phyloP scores from a whole-genome alignment of 2,888 invertebrate genomes.

The Pyrocoelia pectoralis region DNA sequence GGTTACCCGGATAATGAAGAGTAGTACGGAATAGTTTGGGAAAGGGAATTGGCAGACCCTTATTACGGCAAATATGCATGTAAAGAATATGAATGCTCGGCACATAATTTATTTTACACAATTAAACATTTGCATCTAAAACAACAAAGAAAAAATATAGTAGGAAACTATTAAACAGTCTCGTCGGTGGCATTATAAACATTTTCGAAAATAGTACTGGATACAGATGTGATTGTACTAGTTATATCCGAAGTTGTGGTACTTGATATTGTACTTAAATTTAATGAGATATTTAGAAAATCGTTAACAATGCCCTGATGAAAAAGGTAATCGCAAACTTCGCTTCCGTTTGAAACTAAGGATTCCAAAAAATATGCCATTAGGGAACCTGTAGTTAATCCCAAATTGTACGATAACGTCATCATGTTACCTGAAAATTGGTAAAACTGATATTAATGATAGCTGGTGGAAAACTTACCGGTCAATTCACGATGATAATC shows the following conservation, averaged over 20 bases:
- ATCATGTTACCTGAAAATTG: slow-evolving; percentile 83
- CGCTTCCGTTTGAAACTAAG: slow-evolving; percentile 54
- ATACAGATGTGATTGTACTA: slow-evolving; percentile 26
- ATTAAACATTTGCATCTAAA: slow-evolving; percentile 18
- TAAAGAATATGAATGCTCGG: background rate
- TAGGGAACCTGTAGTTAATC: slow-evolving; percentile 83
- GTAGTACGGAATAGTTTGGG: too few species aligned
- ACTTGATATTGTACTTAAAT: slow-evolving; percentile 28
- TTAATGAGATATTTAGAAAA: slow-evolving; percentile 32
- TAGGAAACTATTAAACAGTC: slow-evolving; percentile 21
- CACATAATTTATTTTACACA: slow-evolving; percentile 20
- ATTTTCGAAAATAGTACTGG: slow-evolving; percentile 27
- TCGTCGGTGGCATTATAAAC: slow-evolving; percentile 25
- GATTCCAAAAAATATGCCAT: slow-evolving; percentile 78
- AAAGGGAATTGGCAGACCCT: too few species aligned
- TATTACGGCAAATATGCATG: background rate
- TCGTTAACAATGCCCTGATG: slow-evolving; percentile 21
- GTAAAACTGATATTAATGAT: background rate
- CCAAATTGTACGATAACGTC: slow-evolving; percentile 91
- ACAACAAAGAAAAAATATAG: slow-evolving; percentile 18
- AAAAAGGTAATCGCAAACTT: slow-evolving; percentile 44
- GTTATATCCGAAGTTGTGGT: slow-evolving; percentile 27
- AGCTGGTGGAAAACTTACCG: slow-evolving; percentile 69
- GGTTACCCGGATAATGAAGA: too few species aligned
- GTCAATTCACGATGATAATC: slow-evolving; percentile 88